These are phyloP conservation scores for Polia nebulosa DNA, from an alignment of 2,888 invertebrate genomes.

Conservation along the genomic window DNA sequence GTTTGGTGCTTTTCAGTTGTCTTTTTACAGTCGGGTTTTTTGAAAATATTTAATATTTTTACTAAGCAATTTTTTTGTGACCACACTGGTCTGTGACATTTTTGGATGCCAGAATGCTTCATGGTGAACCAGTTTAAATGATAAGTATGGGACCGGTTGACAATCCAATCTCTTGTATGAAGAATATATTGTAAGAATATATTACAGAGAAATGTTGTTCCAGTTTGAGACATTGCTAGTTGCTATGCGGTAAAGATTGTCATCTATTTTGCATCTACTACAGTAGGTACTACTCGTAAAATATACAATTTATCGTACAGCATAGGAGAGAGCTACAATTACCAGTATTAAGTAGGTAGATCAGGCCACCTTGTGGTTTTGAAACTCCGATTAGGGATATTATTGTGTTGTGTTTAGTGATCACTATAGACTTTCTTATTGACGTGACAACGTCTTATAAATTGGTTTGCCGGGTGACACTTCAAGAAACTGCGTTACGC, in stretches of 20 bases:
- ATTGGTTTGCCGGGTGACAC: too few species aligned
- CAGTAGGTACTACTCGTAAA: not conserved
- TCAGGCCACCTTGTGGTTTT: slow-evolving; percentile 25
- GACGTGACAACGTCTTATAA: too few species aligned
- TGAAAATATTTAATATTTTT: too few species aligned
- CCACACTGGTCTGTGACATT: too few species aligned
- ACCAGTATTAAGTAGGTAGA: not conserved
- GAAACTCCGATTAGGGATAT: not conserved
- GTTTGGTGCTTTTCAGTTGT: too few species aligned
- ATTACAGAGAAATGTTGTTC: not conserved
- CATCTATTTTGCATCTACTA: not conserved
- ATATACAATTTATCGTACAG: slow-evolving; percentile 4
- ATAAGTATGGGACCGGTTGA: too few species aligned
- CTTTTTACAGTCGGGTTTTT: too few species aligned
- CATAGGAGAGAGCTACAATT: slow-evolving; percentile 1
- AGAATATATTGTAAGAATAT: not conserved
- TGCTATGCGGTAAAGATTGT: not conserved
- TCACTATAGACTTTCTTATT: not conserved
- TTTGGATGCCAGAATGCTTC: too few species aligned
- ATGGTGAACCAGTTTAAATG: too few species aligned
- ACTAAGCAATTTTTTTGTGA: too few species aligned
- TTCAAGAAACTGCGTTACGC: too few species aligned
- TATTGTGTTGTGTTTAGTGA: not conserved
- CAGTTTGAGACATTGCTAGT: not conserved
- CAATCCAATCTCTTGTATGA: too few species aligned